Percentiles rank a stretch among this genome's conserved stretches.
Conservation (phyloP, 2,113 vertebrate genomes). For the Euleptes europaea region DNA sequence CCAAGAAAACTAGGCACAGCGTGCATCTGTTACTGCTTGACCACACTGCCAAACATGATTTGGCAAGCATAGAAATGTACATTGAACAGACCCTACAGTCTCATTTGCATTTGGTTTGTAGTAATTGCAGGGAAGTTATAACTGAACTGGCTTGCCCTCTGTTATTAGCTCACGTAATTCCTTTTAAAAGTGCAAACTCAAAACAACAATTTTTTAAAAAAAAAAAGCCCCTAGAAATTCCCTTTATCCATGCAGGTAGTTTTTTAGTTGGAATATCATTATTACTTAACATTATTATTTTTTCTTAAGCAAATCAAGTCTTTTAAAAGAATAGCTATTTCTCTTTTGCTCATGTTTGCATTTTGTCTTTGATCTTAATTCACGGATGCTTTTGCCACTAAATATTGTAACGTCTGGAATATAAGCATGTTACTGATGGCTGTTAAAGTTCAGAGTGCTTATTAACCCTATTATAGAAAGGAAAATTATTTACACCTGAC, state of each 20-base stretch:
- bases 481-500: slow-evolving; percentile 32
- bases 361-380: slow-evolving; percentile 51
- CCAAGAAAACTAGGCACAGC: slow-evolving; percentile 84
- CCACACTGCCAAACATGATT: slow-evolving; percentile 85
- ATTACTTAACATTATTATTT: slow-evolving; percentile 66
- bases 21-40: slow-evolving; percentile 86
- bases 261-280: slow-evolving; percentile 67
- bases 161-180: slow-evolving; percentile 77
- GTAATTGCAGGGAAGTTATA: slow-evolving; percentile 82
- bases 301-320: slow-evolving; percentile 42
- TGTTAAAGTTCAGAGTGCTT: slow-evolving; percentile 48
- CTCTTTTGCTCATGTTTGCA: slow-evolving; percentile 25
- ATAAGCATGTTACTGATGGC: slow-evolving; percentile 14
- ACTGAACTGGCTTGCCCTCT: slow-evolving; percentile 77
- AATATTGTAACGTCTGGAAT: slow-evolving; percentile 27
- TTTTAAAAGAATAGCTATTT: slow-evolving; percentile 48
- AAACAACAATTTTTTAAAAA: slow-evolving; percentile 64
- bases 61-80: slow-evolving; percentile 82
- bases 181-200: slow-evolving; percentile 71
- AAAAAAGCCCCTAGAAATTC: slow-evolving; percentile 63
- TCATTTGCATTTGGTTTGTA: slow-evolving; percentile 81
- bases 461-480: slow-evolving; percentile 29
- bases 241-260: slow-evolving; percentile 65
- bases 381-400: slow-evolving; percentile 46
- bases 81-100: slow-evolving; percentile 84